Base-by-base conservation (phyloP, 2,888 invertebrate species). In the Tetramorium bicarinatum region DNA sequence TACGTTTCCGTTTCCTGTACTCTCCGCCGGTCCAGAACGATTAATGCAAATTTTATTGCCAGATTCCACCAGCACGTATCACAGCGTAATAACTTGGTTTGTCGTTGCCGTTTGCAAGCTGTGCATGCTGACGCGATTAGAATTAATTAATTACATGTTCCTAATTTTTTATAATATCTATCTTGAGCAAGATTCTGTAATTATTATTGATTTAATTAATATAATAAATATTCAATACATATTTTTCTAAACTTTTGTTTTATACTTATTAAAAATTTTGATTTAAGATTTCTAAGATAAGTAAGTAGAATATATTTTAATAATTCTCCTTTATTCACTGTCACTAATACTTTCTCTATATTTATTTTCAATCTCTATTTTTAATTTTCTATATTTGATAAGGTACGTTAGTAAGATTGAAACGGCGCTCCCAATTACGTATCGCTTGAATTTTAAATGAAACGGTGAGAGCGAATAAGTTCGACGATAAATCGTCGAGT, bases 1-100 rank as follows among this genome's bases (percentile, higher is more conserved):
- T 56, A 29, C 44, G 34, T 74, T 82, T 84, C 84, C 76, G 82
- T 85, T 84, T 75, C 76, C 64, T 82, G 66, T 62, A 29, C 81
- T 84, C 61, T 67, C 69, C 44, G 59, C 64, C 47, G 25, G 72
- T 72, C 54, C 80, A 84, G 86, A 77, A 87, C 91, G 89, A 90
- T 91, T 90, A 89, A 90, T 90, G 91, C 88, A 90, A 90, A 91
- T 90, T 91, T 90, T 90, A 90, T 91, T 85, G 88, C 83, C 87
- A 64, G 64, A 79, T 76, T 83, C 83, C 82, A 67, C 83, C 84
- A 69, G 87, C 90, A 91, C 90, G 90, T 88, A 91, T 89, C 83
- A 79, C 85, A 69, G 76, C 62, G 85, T 85, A 88, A 91, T 90
- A 90, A 90, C 90, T 91, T 87, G 88, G 85, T 87, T 84, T 82